Conservation (phyloP, 2,797 vertebrate species). For the Rhodeus uyekii region DNA sequence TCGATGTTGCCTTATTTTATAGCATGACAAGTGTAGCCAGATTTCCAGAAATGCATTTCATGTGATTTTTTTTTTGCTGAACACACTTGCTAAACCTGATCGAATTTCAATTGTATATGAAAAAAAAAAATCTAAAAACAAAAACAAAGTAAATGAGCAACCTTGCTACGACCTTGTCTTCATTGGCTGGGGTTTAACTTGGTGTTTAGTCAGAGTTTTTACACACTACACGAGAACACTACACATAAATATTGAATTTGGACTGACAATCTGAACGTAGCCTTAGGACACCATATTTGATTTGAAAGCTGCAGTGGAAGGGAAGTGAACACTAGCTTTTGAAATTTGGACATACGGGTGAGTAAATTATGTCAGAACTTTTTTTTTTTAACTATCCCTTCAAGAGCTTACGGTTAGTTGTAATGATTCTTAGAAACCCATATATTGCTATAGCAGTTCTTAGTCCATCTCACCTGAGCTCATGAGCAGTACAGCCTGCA, state of each 20-base stretch:
- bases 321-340: neutral
- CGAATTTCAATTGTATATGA: too few species aligned
- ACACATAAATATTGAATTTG: neutral
- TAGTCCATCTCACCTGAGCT: constrained; percentile 78
- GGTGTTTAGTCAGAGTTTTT: too few species aligned
- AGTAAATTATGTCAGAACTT: neutral
- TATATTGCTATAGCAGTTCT: neutral
- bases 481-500: constrained; percentile 89
- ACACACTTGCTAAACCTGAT: too few species aligned
- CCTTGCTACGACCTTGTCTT: too few species aligned
- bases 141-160: too few species aligned
- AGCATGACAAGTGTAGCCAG: too few species aligned
- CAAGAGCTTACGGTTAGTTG: neutral
- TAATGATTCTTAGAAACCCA: neutral
- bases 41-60: too few species aligned
- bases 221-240: too few species aligned
- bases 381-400: neutral
- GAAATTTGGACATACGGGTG: neutral
- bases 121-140: too few species aligned
- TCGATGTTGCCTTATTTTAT: too few species aligned
- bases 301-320: neutral
- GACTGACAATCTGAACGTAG: neutral
- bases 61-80: too few species aligned
- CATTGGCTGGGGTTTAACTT: too few species aligned
- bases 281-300: neutral